Evolutionary conservation across 92 coral and sea anemone genomes (phyloP).

Genomic region (Paramuricea clavata): DNA sequence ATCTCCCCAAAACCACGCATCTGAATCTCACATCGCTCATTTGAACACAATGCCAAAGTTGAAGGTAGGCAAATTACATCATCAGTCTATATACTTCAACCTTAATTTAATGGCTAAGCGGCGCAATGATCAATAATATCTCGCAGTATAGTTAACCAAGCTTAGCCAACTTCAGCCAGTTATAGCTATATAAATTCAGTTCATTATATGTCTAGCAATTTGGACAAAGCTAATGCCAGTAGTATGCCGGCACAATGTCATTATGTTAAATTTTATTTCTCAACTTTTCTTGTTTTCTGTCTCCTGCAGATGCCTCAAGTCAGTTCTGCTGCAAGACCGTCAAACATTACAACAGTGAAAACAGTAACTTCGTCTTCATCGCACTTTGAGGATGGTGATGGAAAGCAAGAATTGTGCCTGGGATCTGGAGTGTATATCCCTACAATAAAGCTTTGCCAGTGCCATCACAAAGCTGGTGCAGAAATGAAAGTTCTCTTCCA

Average conservation of each 20-base stretch:
- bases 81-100: background rate
- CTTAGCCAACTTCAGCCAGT: background rate
- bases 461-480: constrained; percentile 21
- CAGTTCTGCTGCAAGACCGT: background rate
- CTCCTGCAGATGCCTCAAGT: background rate
- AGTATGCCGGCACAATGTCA: background rate
- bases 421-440: constrained; percentile 46
- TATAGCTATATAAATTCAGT: background rate
- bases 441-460: constrained; percentile 24
- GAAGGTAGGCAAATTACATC: background rate
- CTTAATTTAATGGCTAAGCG: background rate
- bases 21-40: background rate
- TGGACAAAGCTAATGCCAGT: background rate
- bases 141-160: background rate
- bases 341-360: background rate
- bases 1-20: background rate
- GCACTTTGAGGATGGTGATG: constrained; percentile 29
- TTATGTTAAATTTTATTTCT: too few species aligned
- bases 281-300: background rate
- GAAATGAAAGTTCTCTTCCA: constrained; percentile 36
- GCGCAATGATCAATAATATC: background rate
- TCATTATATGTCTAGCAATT: background rate
- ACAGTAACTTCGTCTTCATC: background rate
- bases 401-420: constrained; percentile 49
- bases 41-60: background rate